Evolutionary conservation across 2,113 vertebrate species (phyloP).

Genomic region (Camelus dromedarius): DNA sequence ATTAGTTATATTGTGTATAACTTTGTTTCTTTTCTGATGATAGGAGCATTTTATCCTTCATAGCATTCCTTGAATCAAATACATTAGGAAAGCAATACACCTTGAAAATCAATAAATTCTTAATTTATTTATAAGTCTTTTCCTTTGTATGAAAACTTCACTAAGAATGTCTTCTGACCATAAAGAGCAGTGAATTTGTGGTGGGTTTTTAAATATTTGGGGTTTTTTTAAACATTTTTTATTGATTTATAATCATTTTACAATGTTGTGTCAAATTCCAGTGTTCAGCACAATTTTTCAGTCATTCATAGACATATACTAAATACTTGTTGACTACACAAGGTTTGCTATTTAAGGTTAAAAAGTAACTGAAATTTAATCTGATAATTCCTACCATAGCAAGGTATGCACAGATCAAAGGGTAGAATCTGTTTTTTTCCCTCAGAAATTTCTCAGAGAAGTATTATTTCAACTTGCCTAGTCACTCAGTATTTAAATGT

Average conservation of each 20-base stretch:
- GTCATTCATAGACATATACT: too few relatives aligned
- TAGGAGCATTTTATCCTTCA: not conserved
- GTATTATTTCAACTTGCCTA: slow-evolving; percentile 2
- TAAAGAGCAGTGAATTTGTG: not conserved
- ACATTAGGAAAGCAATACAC: not conserved
- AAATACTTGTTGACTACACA: not conserved
- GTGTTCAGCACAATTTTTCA: too few relatives aligned
- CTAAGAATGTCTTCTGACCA: not conserved
- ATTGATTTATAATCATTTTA: too few relatives aligned
- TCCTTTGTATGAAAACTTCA: not conserved
- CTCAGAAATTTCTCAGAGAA: not conserved
- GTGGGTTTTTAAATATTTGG: not conserved
- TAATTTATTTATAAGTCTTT: not conserved
- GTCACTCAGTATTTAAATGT: not conserved
- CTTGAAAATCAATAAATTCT: not conserved
- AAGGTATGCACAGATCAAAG: slow-evolving; percentile 27
- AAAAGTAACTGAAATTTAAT: slow-evolving; percentile 36
- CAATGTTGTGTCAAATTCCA: too few relatives aligned
- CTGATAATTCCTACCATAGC: not conserved
- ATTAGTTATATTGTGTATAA: not conserved
- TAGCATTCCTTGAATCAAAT: slow-evolving; percentile 41
- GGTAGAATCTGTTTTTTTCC: not conserved
- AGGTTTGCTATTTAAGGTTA: slow-evolving; percentile 18
- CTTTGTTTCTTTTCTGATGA: not conserved
- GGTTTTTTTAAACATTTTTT: too few relatives aligned